Evolutionary conservation across 2,797 vertebrate genomes (phyloP).

Genomic region (Chelmon rostratus): DNA sequence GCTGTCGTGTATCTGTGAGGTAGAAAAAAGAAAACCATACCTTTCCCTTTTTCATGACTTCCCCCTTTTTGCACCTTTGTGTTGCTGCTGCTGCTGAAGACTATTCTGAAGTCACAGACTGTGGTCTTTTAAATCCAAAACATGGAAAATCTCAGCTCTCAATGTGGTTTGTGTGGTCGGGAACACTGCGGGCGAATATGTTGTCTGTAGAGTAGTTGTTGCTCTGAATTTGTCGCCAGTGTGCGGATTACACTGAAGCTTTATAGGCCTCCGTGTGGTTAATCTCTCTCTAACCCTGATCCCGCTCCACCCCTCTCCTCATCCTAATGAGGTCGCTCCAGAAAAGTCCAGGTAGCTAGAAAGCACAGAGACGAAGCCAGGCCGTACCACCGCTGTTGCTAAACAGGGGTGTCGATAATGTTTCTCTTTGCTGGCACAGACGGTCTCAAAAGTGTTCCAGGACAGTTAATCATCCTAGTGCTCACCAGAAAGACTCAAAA

Average conservation of each 20-base stretch:
- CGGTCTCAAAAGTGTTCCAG: conserved; percentile 37
- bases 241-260: conserved; percentile 78
- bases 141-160: not conserved
- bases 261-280: conserved; percentile 78
- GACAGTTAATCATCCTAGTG: conserved; percentile 54
- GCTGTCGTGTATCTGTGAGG: not conserved
- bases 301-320: conserved; percentile 57
- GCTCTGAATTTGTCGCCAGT: conserved; percentile 65
- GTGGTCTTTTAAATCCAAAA: conserved; percentile 28
- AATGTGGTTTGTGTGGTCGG: conserved; percentile 9
- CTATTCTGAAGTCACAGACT: not conserved
- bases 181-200: conserved; percentile 29
- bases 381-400: conserved; percentile 51
- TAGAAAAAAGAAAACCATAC: conserved; percentile 66
- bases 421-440: conserved; percentile 18
- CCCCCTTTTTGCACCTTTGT: conserved; percentile 24
- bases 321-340: conserved; percentile 53
- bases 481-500: conserved; percentile 43
- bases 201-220: conserved; percentile 41
- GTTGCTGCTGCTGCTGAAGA: conserved; percentile 16
- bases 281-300: conserved; percentile 83
- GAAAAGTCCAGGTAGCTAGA: conserved; percentile 52
- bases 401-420: conserved; percentile 38
- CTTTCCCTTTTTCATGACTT: conserved; percentile 84
- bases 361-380: conserved; percentile 24